Base-by-base conservation (phyloP, 1,140 invertebrate genomes). In the Gonioctena quinquepunctata region DNA sequence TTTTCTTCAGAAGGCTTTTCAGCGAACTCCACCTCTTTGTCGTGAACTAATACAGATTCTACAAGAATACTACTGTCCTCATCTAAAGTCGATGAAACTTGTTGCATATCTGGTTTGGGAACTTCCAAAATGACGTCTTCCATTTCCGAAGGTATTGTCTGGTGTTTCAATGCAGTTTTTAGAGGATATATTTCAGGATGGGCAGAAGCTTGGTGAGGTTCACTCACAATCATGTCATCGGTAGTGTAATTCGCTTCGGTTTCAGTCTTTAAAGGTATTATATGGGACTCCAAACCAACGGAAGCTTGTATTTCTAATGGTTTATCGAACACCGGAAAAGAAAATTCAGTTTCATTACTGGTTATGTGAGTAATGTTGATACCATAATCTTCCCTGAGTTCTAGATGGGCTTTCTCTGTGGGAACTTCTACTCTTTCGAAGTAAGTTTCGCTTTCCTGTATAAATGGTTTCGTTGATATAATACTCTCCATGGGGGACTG, bases 391-490 rank as follows among this genome's bases (percentile, higher is more conserved):
- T 86, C 84, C 65, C 81, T 80, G 50, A 86, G 84, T 27, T 76
- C 76, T 27, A 86, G 64, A 64, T 83, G 80, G 2, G 86, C 83
- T 23, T 72, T 74, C 57, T 86, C 86, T n/a, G 77, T 68, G 22
- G 84, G 81, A 3, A 85, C 82, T 0, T 71, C 70, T 69, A 78
- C 77, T 13, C 78, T 76, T 60, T 75, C 79, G 78, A 87, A 87
- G 18, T 79, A 81, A 66, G 82, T 79, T 83, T 91, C 90, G 23
- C 85, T 87, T 77, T 66, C 89, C 86, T 74, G 85, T 81, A 65
- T 85, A 80, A 67, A 80, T 77, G 68, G 85, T 82, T 19, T 86
- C 80, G 76, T 84, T 83, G 70, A 85, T 80, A 69, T 69, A 50
- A 84, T 77, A 28, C 84, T 64, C 59, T 82, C 69, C 23, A 91